Percentiles rank a stretch among this genome's conserved stretches.
Evolutionary conservation across 1,140 invertebrate genomes (phyloP).

Genomic region (Eueides isabella): DNA sequence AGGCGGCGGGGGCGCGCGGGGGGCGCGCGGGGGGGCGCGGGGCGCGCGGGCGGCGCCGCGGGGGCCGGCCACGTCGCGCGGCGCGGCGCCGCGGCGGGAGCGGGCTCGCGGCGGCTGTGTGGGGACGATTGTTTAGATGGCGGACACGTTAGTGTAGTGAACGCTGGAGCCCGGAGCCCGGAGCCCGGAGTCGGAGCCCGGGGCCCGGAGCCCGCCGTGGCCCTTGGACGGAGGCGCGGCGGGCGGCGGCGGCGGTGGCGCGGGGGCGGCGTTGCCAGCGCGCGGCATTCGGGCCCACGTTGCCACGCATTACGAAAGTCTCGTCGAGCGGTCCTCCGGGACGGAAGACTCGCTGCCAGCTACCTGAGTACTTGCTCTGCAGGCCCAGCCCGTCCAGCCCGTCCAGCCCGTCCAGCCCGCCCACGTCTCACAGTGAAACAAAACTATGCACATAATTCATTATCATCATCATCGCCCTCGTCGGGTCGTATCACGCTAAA

Average conservation of each 20-base stretch:
- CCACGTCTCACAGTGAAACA: background rate
- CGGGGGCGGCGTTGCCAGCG: constrained; percentile 68
- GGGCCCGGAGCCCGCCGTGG: constrained; percentile 52
- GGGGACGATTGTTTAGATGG: constrained; percentile 66
- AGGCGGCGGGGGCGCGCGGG: constrained; percentile 67
- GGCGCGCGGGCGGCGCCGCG: constrained; percentile 49
- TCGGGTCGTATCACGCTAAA: background rate
- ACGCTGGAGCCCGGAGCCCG: constrained; percentile 28
- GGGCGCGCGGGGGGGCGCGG: constrained; percentile 60
- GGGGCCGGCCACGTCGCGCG: constrained; percentile 47
- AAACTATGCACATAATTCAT: background rate
- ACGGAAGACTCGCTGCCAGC: constrained; percentile 20
- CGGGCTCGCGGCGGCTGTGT: constrained; percentile 66
- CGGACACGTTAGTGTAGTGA: constrained; percentile 59
- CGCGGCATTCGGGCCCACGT: constrained; percentile 64
- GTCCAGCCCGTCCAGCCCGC: too few species aligned
- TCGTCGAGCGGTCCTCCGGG: constrained; percentile 55
- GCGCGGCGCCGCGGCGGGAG: constrained; percentile 52
- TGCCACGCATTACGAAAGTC: constrained; percentile 69
- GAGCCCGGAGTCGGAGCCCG: too few species aligned
- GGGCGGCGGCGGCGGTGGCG: constrained; percentile 70
- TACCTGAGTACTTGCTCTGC: constrained; percentile 1
- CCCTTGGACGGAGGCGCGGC: constrained; percentile 69
- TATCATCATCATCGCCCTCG: background rate
- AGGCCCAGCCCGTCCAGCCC: background rate